Evolutionary conservation across 2,113 vertebrate genomes (phyloP), one percentile per base, ranked within the genome.

Genomic region (Columba livia): DNA sequence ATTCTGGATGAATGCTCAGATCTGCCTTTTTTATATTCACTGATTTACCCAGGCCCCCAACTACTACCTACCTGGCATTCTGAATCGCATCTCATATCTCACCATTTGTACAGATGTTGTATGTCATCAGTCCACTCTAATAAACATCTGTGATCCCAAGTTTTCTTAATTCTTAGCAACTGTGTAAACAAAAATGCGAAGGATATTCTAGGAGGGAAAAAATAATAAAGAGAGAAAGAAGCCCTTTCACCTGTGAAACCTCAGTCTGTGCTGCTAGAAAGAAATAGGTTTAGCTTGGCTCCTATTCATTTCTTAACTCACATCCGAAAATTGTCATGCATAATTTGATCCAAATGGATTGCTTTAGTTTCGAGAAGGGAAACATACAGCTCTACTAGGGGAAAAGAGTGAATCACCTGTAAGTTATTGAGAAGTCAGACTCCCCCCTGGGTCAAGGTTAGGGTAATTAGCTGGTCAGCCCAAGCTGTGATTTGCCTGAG

Each of bases 321-420:
- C 88, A 93, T 97, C 85, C 66, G 87, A 57, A 96, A 96, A 96
- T 77, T 82, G 79, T 97, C 96, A 96, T 96, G 96, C 94, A 96
- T 98, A 97, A 97, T 98, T 97, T 96, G 93, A 98, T 96, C 96
- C 97, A 97, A 98, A 98, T 97, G 96, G 88, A 80, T 96, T 64
- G 58, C 93, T 92, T 96, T 92, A 72, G 51, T 92, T 97, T 97
- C 83, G 80, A 70, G 53, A 91, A 42, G 73, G 83, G 88, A 98
- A 97, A 98, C 51, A 69, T 34, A 93, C 23, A 92, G 73, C 84
- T 97, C 82, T 94, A 70, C 60, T 81, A 75, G 84, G 4, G 6
- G 65, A 94, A 90, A 93, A 90, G 58, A 92, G 79, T 87, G 86
- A 89, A 94, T 96, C 96, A 98, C 97, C 97, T 98, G 96, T 79